These are phyloP conservation scores for Myiotriccus ornatus DNA, from an alignment of 2,797 vertebrate genomes.

Conservation along the genomic window DNA sequence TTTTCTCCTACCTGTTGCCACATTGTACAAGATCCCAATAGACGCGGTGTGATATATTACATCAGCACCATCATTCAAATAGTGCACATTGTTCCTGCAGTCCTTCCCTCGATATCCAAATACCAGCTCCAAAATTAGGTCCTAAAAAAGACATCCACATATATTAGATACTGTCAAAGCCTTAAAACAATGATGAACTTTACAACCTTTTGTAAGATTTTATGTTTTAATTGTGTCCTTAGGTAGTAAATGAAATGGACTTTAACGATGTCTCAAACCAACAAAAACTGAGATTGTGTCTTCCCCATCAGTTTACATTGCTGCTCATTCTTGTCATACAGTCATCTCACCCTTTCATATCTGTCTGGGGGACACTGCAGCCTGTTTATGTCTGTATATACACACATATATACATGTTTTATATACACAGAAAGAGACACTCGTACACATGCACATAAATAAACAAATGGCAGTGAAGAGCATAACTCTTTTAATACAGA, in stretches of 20 bases:
- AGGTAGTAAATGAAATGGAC: neutral
- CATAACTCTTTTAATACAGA: neutral
- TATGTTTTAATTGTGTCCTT: neutral
- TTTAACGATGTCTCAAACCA: neutral
- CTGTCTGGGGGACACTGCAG: neutral
- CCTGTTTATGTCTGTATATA: neutral
- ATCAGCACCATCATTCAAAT: slow-evolving; percentile 96
- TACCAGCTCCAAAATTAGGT: slow-evolving; percentile 93
- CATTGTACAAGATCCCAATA: slow-evolving; percentile 91
- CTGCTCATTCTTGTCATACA: neutral
- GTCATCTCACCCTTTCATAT: neutral
- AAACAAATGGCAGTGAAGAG: neutral
- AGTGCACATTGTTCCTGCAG: slow-evolving; percentile 98
- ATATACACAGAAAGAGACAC: neutral
- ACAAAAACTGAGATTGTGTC: neutral
- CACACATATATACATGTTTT: fast-evolving
- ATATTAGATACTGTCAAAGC: neutral
- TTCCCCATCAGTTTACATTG: neutral
- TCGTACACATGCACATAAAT: neutral
- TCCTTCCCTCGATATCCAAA: slow-evolving; percentile 98
- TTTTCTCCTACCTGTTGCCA: slow-evolving; percentile 88
- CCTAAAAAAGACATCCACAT: slow-evolving; percentile 74
- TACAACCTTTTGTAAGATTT: neutral
- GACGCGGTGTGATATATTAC: slow-evolving; percentile 98
- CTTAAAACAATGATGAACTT: neutral